phyloP scores from a whole-genome alignment of 2,113 vertebrate species.

The Bucco capensis region DNA sequence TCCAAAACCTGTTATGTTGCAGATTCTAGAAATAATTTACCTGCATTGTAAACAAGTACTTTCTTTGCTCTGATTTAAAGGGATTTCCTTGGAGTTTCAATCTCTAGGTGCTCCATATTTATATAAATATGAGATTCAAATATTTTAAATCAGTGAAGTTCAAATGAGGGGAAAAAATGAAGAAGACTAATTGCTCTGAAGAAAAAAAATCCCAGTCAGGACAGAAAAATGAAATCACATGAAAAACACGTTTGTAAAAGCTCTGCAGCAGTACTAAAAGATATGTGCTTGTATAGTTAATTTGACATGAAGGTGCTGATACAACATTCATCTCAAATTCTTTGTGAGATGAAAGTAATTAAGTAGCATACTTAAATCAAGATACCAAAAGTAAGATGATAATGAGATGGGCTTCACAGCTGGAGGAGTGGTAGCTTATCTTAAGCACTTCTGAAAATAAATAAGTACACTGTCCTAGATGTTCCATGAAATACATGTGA shows the following conservation, averaged over 20 bases:
- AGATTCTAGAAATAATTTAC: background rate
- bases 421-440: background rate
- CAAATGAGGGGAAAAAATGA: background rate
- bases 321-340: background rate
- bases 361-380: background rate
- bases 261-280: background rate
- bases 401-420: background rate
- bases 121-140: background rate
- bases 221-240: background rate
- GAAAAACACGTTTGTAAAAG: background rate
- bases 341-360: background rate
- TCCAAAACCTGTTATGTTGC: background rate
- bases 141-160: background rate
- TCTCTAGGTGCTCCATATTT: background rate
- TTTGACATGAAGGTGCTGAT: background rate
- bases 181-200: background rate
- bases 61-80: background rate
- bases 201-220: background rate
- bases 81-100: background rate
- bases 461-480: background rate
- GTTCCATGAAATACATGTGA: background rate
- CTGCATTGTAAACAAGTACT: background rate
- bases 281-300: background rate
- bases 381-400: background rate
- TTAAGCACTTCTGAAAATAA: background rate